Percentiles rank a stretch among this genome's conserved stretches.
phyloP scores from a whole-genome alignment of 1,140 invertebrate species.

The Bombyx mori region ASM3026992v2 NC_085119.1:8856501-8857000 shows the following conservation, averaged over 20 bases:
- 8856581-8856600: conserved; percentile 34
- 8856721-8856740: conserved; percentile 92
- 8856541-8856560: conserved; percentile 36
- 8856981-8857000: conserved; percentile 91
- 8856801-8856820: no score
- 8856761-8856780: background rate
- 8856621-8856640: conserved; percentile 48
- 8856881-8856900: no score
- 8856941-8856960: conserved; percentile 94
- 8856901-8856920: no score
- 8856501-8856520: conserved; percentile 43
- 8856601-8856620: conserved; percentile 7
- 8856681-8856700: conserved; percentile 94
- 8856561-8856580: conserved; percentile 34
- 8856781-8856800: no score
- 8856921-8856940: conserved; percentile 74
- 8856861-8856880: no score
- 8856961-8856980: conserved; percentile 92
- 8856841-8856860: no score
- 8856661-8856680: conserved; percentile 94
- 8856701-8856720: conserved; percentile 90
- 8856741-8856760: conserved; percentile 54
- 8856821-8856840: no score
- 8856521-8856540: conserved; percentile 17
- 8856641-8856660: conserved; percentile 94